Evolutionary conservation across 2,113 vertebrate species (phyloP), one percentile per base, ranked within the genome.

Genomic region (Loxodonta africana): DNA sequence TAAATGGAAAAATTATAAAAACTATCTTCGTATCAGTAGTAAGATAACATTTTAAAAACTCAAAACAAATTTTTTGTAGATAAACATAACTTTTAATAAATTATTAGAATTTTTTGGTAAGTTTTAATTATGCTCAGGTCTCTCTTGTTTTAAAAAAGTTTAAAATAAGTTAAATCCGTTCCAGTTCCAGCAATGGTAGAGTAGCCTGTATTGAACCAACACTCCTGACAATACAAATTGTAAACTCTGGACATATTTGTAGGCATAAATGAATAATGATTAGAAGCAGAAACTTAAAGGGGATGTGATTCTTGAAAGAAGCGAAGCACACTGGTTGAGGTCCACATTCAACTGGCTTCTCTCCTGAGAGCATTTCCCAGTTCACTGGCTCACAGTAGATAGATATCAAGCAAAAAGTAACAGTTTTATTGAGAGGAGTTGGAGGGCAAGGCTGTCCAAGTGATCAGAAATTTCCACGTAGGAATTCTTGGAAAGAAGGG

Each of bases 21-120:
- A 71, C 63, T 37, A 91, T 41, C 33, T 33, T 90, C 23, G 63
- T 14, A 57, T 57, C 53, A 57, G 53, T 57, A 17, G 53, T 15
- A 33, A 94, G 95, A 76, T 89, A 30, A 84, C 41, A 26, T 53
- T 88, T 84, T 90, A 91, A 60, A 91, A 97, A 81, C 63, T 93
- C 8, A 96, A 94, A 85, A 37, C 10, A 69, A 18, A n/a, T 65
- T 86, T 74, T 90, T n/a, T 94, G 14, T 89, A 88, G 17, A 30
- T 88, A 77, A 80, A 83, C 74, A 60, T 83, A 81, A 83, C 25
- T 90, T 86, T 90, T 91, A 94, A 6, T 25, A n/a, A 92, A 94
- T 60, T 62, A 77, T 10, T 88, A 1, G 41, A 91, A 95, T n/a
- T 94, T 69, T 94, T 76, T 81, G 74, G 53, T 63, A 87, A 25